phyloP scores from a whole-genome alignment of 2,113 vertebrate genomes.

The Chaenocephalus aceratus region DNA sequence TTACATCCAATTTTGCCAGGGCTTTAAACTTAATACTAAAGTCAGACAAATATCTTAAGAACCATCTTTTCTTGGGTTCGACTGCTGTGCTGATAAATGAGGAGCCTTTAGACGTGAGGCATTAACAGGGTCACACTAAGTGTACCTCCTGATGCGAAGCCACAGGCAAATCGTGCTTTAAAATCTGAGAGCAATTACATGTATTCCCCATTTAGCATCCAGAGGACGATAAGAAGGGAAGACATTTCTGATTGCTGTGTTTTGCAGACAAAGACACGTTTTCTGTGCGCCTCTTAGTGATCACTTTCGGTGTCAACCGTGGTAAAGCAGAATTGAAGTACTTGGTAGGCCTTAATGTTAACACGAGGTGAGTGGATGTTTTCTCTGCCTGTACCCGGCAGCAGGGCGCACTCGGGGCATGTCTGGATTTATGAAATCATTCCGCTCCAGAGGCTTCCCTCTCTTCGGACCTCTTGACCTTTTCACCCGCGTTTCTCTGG shows the following conservation, averaged over 20 bases:
- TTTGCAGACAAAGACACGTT: background rate
- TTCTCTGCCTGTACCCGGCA: constrained; percentile 11
- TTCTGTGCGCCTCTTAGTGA: background rate
- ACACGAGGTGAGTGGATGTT: constrained; percentile 7
- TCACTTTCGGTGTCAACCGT: background rate
- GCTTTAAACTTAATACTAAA: background rate
- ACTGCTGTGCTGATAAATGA: constrained; percentile 32
- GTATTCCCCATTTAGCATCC: background rate
- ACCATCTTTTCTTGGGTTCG: no score
- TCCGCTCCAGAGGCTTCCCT: constrained; percentile 41
- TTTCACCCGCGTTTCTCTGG: constrained; percentile 33
- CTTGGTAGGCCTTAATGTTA: background rate
- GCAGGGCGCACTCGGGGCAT: background rate
- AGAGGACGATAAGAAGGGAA: background rate
- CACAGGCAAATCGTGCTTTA: constrained; percentile 8
- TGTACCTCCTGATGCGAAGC: constrained; percentile 37
- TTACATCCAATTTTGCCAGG: background rate
- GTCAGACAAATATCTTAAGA: background rate
- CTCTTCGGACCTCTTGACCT: constrained; percentile 43
- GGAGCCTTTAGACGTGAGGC: constrained; percentile 17
- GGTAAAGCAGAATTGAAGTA: background rate
- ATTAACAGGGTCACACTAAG: constrained; percentile 35
- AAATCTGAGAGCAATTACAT: background rate
- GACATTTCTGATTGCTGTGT: background rate
- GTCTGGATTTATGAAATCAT: constrained; percentile 36